Conservation (phyloP, 2,797 vertebrate genomes). For the Allobates femoralis region DNA sequence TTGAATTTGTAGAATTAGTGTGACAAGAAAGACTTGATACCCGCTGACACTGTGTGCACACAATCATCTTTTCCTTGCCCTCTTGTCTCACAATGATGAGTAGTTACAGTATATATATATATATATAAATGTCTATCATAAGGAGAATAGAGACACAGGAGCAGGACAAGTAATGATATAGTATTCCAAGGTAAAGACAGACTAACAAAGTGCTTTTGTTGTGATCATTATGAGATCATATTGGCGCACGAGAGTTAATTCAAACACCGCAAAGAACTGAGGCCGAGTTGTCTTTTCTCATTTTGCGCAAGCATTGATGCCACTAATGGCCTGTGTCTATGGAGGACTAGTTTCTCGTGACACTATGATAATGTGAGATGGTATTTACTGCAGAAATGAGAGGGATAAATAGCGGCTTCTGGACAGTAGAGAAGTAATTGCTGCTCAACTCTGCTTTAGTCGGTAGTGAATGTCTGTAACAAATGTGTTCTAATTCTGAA, state of each 20-base stretch:
- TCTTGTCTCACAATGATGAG: neutral
- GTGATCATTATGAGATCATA: constrained; percentile 45
- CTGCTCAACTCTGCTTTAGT: constrained; percentile 57
- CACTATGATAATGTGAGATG: constrained; percentile 36
- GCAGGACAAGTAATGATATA: constrained; percentile 16
- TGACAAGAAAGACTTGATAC: neutral
- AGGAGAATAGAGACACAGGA: neutral
- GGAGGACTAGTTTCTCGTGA: constrained; percentile 58
- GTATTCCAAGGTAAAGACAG: constrained; percentile 19
- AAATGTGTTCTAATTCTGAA: constrained; percentile 51
- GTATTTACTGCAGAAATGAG: constrained; percentile 62
- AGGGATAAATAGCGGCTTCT: constrained; percentile 48
- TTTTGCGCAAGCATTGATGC: constrained; percentile 21
- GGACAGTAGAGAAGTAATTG: constrained; percentile 42
- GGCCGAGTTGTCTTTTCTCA: constrained; percentile 47
- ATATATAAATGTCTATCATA: neutral
- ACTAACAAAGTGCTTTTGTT: constrained; percentile 44
- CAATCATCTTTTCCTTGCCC: neutral
- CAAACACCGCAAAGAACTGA: constrained; percentile 29
- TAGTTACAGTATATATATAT: neutral
- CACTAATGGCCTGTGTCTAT: constrained; percentile 53
- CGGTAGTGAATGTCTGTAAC: constrained; percentile 46
- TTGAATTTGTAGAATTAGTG: too few relatives aligned
- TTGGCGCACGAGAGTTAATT: constrained; percentile 53
- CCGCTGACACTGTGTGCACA: neutral